These are phyloP conservation scores for Aphrocallistes beatrix DNA, from an alignment of 37 sponge, comb jelly and placozoan species.

Conservation along the genomic window DNA sequence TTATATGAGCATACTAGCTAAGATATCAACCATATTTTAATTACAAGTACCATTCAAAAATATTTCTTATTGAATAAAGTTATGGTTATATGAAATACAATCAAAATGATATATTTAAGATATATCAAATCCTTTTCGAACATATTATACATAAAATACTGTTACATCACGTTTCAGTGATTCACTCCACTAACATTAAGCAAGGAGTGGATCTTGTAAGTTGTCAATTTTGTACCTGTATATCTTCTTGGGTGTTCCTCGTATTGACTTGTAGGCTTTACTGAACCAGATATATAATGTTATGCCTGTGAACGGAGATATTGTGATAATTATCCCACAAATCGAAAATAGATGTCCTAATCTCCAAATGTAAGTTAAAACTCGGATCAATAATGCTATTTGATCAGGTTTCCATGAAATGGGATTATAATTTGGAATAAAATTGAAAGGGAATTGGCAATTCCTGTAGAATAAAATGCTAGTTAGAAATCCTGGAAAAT, in stretches of 20 bases:
- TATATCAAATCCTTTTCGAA: no score
- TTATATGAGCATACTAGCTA: no score
- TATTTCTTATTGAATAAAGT: no score
- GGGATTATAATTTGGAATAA: neutral
- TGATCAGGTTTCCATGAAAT: neutral
- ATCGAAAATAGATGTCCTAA: neutral
- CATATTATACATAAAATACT: no score
- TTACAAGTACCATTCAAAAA: no score
- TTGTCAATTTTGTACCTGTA: neutral
- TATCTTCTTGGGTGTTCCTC: neutral
- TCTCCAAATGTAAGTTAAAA: neutral
- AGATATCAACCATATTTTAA: no score
- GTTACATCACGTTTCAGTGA: no score
- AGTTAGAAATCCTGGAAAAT: neutral
- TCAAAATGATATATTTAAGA: no score
- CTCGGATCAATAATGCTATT: neutral
- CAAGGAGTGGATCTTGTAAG: no score
- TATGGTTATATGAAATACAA: no score
- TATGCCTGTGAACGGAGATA: neutral
- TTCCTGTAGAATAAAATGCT: neutral
- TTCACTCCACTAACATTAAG: no score
- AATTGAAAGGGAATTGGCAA: neutral
- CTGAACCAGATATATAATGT: neutral
- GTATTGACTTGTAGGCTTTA: neutral
- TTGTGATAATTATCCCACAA: neutral